A percentile compares a stretch with the other conserved stretches of the same genome.
Conservation (phyloP, 1,140 invertebrate species). For the Meloidogyne hapla region DNA sequence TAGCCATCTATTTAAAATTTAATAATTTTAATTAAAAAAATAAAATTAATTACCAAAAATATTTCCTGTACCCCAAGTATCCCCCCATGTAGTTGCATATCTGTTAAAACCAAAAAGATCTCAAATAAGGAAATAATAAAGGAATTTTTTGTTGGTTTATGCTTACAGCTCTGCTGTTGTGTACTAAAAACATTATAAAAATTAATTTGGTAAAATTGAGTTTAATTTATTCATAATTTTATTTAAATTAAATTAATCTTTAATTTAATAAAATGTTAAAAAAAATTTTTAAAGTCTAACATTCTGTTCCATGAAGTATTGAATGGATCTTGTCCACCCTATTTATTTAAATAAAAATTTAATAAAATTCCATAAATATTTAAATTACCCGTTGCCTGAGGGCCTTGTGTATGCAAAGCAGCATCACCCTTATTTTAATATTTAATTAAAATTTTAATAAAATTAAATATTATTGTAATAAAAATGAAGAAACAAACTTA, state of each 20-base stretch:
- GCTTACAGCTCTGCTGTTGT: conserved; percentile 56
- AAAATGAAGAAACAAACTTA: no score
- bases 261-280: no score
- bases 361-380: not conserved
- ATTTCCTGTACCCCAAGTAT: conserved; percentile 63
- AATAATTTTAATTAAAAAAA: not conserved
- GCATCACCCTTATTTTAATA: conserved; percentile 51
- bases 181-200: conserved; percentile 29
- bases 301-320: conserved; percentile 63
- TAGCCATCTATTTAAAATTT: conserved; percentile 26
- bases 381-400: conserved; percentile 48
- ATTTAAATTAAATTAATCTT: conserved; percentile 4
- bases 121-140: not conserved
- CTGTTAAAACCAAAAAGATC: not conserved
- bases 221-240: conserved; percentile 9
- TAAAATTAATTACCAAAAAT: conserved; percentile 46
- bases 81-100: conserved; percentile 61
- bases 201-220: not conserved
- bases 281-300: not conserved
- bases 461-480: no score
- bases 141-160: not conserved
- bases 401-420: conserved; percentile 62
- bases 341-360: conserved; percentile 6
- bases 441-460: not conserved
- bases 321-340: conserved; percentile 59